phyloP scores from a whole-genome alignment of 2,797 vertebrate species.

The Lacerta bilineata region DNA sequence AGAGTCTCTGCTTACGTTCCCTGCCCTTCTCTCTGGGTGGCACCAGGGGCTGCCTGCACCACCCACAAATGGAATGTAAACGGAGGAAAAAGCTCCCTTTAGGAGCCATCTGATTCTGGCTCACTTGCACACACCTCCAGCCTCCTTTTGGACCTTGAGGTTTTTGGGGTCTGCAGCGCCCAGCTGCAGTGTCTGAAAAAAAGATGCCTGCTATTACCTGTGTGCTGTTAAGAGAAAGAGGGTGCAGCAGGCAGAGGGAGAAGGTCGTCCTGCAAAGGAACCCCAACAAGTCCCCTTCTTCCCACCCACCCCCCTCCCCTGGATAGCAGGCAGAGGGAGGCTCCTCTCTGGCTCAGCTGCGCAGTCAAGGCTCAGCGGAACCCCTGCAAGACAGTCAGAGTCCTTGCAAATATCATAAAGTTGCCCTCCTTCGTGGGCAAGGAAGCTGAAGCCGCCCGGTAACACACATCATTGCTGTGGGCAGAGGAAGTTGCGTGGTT shows the following conservation, averaged over 20 bases:
- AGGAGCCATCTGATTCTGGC: not conserved
- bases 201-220: not conserved
- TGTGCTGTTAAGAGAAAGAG: not conserved
- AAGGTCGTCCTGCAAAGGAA: not conserved
- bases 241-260: no score
- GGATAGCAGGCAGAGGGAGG: not conserved
- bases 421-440: not conserved
- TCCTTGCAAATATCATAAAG: not conserved
- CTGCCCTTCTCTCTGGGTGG: not conserved
- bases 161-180: no score
- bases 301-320: no score
- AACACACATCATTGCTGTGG: no score
- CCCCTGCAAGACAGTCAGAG: not conserved
- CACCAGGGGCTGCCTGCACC: no score
- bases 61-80: not conserved
- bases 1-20: not conserved
- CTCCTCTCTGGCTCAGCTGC: no score
- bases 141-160: not conserved
- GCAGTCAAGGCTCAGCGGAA: not conserved
- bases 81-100: no score
- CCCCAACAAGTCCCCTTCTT: not conserved
- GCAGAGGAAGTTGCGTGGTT: not conserved
- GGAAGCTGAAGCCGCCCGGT: not conserved
- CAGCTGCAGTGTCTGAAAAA: not conserved
- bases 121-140: not conserved